Conservation (phyloP, 2,113 vertebrate species). For the Clarias gariepinus region DNA sequence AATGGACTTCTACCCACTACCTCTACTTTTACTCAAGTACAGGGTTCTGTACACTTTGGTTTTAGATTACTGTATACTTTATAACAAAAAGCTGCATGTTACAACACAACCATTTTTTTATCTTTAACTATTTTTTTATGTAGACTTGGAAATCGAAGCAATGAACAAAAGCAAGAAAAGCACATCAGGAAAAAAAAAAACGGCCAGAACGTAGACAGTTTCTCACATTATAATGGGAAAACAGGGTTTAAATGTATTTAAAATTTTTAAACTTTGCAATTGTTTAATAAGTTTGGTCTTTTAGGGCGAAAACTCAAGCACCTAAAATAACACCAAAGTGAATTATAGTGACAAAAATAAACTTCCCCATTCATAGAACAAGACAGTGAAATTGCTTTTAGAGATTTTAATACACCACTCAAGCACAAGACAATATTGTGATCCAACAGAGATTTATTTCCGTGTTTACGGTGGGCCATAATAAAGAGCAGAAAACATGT, state of each 20-base stretch:
- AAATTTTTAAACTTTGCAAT: not conserved
- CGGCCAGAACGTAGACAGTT: not conserved
- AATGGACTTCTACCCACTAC: no score
- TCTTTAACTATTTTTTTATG: not conserved
- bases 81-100: no score
- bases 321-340: not conserved
- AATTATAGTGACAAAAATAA: constrained; percentile 19
- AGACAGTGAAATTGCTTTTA: constrained; percentile 11
- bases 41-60: no score
- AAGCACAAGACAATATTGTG: constrained; percentile 21
- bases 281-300: not conserved
- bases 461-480: not conserved
- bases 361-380: not conserved
- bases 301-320: not conserved
- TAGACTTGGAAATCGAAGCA: not conserved
- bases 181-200: not conserved
- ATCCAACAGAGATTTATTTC: not conserved
- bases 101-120: not conserved
- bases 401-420: not conserved
- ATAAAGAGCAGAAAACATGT: not conserved
- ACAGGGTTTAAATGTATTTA: not conserved
- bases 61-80: no score
- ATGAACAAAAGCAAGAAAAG: not conserved
- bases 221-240: not conserved
- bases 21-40: no score